Evolutionary conservation across 1,140 invertebrate species (phyloP), one percentile per base, ranked within the genome.

Genomic region (Phenacoccus solenopsis): DNA sequence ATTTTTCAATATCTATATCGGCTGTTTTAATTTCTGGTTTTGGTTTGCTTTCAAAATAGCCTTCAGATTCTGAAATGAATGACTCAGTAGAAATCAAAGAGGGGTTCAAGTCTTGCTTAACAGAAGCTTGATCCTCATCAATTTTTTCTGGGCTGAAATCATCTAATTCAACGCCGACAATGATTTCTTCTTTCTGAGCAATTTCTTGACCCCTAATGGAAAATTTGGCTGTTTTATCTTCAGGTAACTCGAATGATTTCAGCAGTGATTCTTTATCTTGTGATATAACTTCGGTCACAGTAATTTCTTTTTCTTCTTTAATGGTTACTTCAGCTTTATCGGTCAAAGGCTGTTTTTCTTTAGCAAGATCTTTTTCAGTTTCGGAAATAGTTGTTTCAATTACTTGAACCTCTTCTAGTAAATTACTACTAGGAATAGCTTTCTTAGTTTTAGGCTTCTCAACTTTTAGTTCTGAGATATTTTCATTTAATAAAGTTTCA

Each of bases 361-460:
- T 81, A 71, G 77, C 79, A 72, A 81, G 81, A 49, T 77, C 77
- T 2, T 77, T 74, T 35, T 82, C 72, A 9, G 82, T 72, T 78
- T 86, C 84, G 5, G 79, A 81, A 2, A 84, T 79, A 30, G 78
- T 76, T 7, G 86, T 59, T 72, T 82, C 78, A 12, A 73, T 75
- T 0, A 77, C 74, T 69, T 76, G 75, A 1, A 75, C 49, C 69
- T 77, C 74, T 68, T 76, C 70, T 7, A 70, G 28, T 7, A 72
- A 72, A 12, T 81, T 70, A 32, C 77, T 74, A 4, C 80, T 20
- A 4, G 78, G 74, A 10, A 78, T 78, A 20, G 69, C 78, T 24
- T 81, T 79, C 69, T 72, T 64, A n/a, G 72, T 22, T 49, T 79
- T 80, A 69, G 71, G 71, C 1, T 80, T 70, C 16, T 75, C 76